A percentile compares a stretch with the other conserved stretches of the same genome.
phyloP scores from a whole-genome alignment of 2,113 vertebrate genomes.

The Cygnus atratus region DNA sequence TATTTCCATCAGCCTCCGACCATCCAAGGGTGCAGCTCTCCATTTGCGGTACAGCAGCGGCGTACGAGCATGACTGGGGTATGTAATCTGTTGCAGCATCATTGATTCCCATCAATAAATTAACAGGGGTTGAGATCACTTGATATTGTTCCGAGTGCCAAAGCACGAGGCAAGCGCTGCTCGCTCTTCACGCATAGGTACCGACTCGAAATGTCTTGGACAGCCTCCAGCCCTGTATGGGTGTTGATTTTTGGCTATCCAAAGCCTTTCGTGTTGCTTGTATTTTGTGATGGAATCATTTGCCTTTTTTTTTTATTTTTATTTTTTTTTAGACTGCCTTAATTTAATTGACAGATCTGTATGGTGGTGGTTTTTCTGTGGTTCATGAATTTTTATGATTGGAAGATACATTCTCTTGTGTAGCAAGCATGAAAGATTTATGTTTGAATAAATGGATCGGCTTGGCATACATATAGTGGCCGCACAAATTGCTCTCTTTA shows the following conservation, averaged over 20 bases:
- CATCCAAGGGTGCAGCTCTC: background rate
- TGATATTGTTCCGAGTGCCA: rapidly evolving
- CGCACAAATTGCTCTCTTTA: background rate
- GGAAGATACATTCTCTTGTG: background rate
- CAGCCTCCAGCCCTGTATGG: background rate
- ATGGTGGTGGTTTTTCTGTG: background rate
- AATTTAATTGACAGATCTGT: background rate
- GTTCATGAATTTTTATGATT: background rate
- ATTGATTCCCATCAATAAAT: background rate
- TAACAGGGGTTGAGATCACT: background rate
- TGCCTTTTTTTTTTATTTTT: background rate
- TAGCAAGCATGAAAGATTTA: background rate
- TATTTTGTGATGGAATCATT: background rate
- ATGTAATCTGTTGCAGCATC: background rate
- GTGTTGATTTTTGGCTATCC: background rate
- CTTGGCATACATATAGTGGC: background rate
- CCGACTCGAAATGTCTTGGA: background rate
- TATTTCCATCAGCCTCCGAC: background rate
- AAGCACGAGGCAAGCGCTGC: background rate
- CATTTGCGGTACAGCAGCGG: background rate
- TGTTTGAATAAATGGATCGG: background rate
- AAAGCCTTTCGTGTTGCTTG: background rate
- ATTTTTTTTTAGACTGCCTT: background rate
- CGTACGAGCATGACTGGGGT: background rate
- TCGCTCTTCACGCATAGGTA: rapidly evolving